Conservation (phyloP, 2,113 vertebrate genomes). For the Brachionichthys hirsutus region DNA sequence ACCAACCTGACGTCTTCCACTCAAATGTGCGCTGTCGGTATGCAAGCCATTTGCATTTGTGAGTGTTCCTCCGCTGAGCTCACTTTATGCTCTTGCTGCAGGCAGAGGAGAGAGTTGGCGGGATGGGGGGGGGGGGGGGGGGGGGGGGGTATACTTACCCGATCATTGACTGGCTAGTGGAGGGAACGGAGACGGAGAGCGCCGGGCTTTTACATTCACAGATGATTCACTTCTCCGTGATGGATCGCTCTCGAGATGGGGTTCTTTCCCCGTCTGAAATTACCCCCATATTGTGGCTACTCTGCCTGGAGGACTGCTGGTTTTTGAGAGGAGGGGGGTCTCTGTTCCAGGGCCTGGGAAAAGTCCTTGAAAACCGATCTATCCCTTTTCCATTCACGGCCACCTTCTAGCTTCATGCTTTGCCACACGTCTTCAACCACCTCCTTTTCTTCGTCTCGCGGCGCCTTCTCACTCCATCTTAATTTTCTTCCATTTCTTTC, state of each 20-base stretch:
- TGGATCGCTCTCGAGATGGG: conserved; percentile 36
- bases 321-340: conserved; percentile 20
- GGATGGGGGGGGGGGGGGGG: neutral
- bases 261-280: conserved; percentile 17
- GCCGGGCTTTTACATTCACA: conserved; percentile 21
- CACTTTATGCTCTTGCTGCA: conserved; percentile 13
- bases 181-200: neutral
- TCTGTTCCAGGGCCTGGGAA: conserved; percentile 14
- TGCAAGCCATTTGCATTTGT: conserved; percentile 49
- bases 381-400: conserved; percentile 39
- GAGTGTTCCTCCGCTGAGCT: conserved; percentile 37
- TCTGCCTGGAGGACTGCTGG: conserved; percentile 29
- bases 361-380: conserved; percentile 62
- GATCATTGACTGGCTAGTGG: conserved; percentile 16
- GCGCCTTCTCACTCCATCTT: conserved; percentile 50
- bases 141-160: conserved; percentile 9
- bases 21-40: conserved; percentile 5
- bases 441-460: conserved; percentile 46
- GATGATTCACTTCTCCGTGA: conserved; percentile 35
- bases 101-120: conserved; percentile 8
- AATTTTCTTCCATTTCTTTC: conserved; percentile 44
- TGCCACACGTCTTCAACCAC: conserved; percentile 34
- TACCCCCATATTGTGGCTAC: conserved; percentile 35
- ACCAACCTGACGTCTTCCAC: conserved; percentile 4
- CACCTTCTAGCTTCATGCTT: conserved; percentile 38